Evolutionary conservation across 1,140 invertebrate species (phyloP), one percentile per base, ranked within the genome.

Genomic region (Drosophila pseudoananassae): DNA sequence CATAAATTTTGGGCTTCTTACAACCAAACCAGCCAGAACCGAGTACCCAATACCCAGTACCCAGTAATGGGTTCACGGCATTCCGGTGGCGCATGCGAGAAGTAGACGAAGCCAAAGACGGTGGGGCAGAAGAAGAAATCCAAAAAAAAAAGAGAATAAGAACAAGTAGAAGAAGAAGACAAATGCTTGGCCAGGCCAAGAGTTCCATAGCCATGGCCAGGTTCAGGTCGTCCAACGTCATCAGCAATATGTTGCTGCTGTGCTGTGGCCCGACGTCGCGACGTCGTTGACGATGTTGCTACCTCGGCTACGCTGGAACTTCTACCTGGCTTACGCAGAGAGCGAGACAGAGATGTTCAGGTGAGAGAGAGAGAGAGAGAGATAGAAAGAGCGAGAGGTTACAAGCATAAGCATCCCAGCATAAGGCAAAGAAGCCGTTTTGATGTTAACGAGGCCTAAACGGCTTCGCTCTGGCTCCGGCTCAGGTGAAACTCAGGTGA

Each of bases 311-410:
- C 90, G 90, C 90, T 77, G 71, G 68, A 64, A 40, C 77, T 75
- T 90, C 90, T 91, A 91, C 90, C 90, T 90, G 90, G 59, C 84
- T 91, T 91, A 91, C 90, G 90, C 90, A 88, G 65, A 68, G 78
- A 88, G 72, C 60, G 72, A 73, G 76, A 78, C 47, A 55, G 65
- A 29, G 3, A 12, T 40, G n/a, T 6, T 55, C 53, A 23, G 14
- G 12, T 20, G 14, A 60, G 46, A 49, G 12, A 31, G 40, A 20
- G 50, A 5, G 52, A 1, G 17, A 17, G 36, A 76, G 47, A 8
- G 50, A 27, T 40, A 29, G 58, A n/a, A 47, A 8, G 53, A 8
- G 43, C 12, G 36, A 55, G 61, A 73, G 25, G 78, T 81, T 72
- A 66, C 58, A 54, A 72, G 60, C 54, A 78, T 71, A 74, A 60